phyloP scores from a whole-genome alignment of 2,113 vertebrate genomes.

The Archocentrus centrarchus region DNA sequence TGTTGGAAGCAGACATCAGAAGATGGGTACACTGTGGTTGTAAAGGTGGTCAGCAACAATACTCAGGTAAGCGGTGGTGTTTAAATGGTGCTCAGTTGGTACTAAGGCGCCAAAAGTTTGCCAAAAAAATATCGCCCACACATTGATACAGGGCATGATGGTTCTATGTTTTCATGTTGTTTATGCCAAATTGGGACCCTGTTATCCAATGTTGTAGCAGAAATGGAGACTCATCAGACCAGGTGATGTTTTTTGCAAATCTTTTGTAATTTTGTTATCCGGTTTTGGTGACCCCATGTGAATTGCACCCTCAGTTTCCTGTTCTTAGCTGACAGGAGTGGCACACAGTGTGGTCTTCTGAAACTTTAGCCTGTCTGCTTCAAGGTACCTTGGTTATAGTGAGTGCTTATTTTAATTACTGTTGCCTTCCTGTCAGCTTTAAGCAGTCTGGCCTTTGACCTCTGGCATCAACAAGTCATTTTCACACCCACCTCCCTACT shows the following conservation, averaged over 20 bases:
- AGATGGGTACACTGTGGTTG: not conserved
- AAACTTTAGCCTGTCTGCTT: not conserved
- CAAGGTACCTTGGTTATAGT: not conserved
- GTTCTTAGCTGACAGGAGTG: not conserved
- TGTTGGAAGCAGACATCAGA: not conserved
- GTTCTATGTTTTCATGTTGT: too few species aligned
- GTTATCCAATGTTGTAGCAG: not conserved
- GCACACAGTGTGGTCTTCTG: not conserved
- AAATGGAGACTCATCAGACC: not conserved
- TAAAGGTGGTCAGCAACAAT: too few species aligned
- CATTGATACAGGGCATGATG: too few species aligned
- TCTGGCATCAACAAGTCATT: not conserved
- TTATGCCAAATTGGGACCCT: too few species aligned
- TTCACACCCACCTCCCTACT: conserved; percentile 13
- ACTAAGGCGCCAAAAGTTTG: too few species aligned
- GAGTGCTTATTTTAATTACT: not conserved
- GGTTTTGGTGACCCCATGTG: not conserved
- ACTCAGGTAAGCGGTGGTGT: too few species aligned
- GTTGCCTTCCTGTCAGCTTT: not conserved
- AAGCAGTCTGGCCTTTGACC: not conserved
- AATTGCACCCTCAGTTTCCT: not conserved
- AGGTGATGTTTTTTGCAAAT: not conserved
- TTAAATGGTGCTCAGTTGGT: too few species aligned
- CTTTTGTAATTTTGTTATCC: not conserved
- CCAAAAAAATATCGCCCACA: too few species aligned